Conservation (phyloP, 2,888 invertebrate species). For the Drosophila vallismaia region DNA sequence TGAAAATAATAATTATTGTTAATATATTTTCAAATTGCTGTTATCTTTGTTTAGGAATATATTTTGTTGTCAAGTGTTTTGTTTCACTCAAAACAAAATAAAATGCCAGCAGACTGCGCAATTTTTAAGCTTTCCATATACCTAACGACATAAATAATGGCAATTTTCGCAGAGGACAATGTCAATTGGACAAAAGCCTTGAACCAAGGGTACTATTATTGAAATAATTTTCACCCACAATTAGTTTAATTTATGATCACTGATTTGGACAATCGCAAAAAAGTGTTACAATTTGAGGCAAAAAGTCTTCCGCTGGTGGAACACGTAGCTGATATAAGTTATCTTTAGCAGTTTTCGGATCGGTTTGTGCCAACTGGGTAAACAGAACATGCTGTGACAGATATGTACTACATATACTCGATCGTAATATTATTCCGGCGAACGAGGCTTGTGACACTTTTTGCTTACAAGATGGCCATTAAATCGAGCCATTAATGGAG, state of each 20-base stretch:
- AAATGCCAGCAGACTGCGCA: constrained; percentile 27
- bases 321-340: constrained; percentile 33
- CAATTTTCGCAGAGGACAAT: constrained; percentile 14
- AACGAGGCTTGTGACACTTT: constrained; percentile 25
- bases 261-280: constrained; percentile 12
- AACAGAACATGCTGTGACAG: constrained; percentile 17
- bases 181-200: constrained; percentile 2
- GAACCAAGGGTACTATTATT: background rate
- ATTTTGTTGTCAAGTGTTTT: constrained; percentile 27
- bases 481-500: constrained; percentile 6
- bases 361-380: constrained; percentile 25
- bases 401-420: background rate
- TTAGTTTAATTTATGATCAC: constrained; percentile 22
- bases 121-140: constrained; percentile 19
- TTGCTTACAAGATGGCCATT: constrained; percentile 11
- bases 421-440: background rate
- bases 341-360: constrained; percentile 15
- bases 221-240: background rate
- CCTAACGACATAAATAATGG: constrained; percentile 2
- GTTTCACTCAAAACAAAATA: constrained; percentile 5
- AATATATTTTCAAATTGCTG: constrained; percentile 21
- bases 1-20: constrained; percentile 20
- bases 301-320: constrained; percentile 3
- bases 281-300: background rate
- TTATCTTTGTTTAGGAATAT: constrained; percentile 29